These are phyloP conservation scores for Kobus ellipsiprymnus DNA, from an alignment of 2,113 vertebrate genomes.

Conservation along the genomic window DNA sequence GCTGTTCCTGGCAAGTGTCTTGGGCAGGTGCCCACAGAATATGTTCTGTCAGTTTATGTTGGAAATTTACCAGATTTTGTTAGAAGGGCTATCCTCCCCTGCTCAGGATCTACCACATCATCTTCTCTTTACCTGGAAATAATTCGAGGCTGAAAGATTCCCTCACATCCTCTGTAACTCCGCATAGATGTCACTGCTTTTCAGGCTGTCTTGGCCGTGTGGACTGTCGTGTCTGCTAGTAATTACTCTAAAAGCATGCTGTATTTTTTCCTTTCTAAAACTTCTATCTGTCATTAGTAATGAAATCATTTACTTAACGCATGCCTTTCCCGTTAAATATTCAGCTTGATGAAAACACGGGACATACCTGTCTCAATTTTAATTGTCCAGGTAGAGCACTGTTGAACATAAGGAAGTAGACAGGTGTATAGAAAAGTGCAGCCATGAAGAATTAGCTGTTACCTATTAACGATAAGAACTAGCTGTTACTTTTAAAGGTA, in stretches of 20 bases:
- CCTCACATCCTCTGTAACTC: not conserved
- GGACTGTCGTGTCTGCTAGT: not conserved
- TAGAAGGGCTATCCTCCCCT: not conserved
- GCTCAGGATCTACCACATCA: not conserved
- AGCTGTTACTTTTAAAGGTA: not conserved
- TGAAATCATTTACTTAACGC: not conserved
- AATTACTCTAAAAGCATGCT: not conserved
- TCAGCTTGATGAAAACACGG: not conserved
- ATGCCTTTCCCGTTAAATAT: not conserved
- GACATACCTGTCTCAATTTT: not conserved
- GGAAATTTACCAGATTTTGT: not conserved
- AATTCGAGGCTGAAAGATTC: not conserved
- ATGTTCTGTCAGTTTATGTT: not conserved
- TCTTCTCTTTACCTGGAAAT: constrained; percentile 1
- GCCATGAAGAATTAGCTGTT: not conserved
- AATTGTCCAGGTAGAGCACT: not conserved
- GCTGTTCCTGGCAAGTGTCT: not conserved
- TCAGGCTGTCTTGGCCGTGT: not conserved
- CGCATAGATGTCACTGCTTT: not conserved
- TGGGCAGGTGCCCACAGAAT: not conserved
- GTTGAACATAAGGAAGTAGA: not conserved
- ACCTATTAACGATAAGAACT: not conserved
- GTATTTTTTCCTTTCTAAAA: not conserved
- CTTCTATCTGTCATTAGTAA: not conserved
- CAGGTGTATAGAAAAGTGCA: not conserved